phyloP scores from a whole-genome alignment of 2,888 invertebrate genomes.

The Meta bourneti region DNA sequence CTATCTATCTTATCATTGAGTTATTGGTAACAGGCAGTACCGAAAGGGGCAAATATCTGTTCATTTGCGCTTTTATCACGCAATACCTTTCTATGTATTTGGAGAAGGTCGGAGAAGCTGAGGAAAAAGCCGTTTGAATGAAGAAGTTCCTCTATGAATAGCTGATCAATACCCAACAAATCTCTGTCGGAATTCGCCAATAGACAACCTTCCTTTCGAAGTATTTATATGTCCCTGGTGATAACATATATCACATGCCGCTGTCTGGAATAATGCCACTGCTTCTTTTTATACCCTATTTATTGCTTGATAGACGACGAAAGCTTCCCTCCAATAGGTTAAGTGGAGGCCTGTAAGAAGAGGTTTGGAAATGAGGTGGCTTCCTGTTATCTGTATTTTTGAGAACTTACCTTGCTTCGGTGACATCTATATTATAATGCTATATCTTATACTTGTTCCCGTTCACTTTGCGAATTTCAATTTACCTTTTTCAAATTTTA shows the following conservation, averaged over 20 bases:
- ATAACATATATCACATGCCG: conserved; percentile 54
- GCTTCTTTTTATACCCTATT: conserved; percentile 51
- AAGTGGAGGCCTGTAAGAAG: conserved; percentile 21
- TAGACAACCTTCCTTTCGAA: conserved; percentile 33
- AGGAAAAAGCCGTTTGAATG: background rate
- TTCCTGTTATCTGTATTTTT: conserved; percentile 13
- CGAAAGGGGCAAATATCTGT: too few relatives aligned
- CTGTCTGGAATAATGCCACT: conserved; percentile 48
- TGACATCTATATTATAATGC: too few relatives aligned
- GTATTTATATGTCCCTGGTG: conserved; percentile 58
- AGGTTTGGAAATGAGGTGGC: conserved; percentile 27
- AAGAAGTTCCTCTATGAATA: conserved; percentile 9
- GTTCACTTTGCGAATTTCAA: too few relatives aligned
- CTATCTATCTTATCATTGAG: too few relatives aligned
- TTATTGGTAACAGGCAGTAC: too few relatives aligned
- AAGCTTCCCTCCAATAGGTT: conserved; percentile 19
- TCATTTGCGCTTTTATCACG: too few relatives aligned
- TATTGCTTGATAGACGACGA: conserved; percentile 39
- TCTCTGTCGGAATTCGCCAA: conserved; percentile 44
- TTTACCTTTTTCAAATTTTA: too few relatives aligned
- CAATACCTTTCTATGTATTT: too few relatives aligned
- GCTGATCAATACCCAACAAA: conserved; percentile 36
- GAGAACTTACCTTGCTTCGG: background rate
- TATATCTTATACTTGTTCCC: too few relatives aligned
- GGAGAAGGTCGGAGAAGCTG: background rate